A percentile compares a stretch with the other conserved stretches of the same genome.
Conservation (phyloP, 2,888 invertebrate species). For the Dusona sp. region DNA sequence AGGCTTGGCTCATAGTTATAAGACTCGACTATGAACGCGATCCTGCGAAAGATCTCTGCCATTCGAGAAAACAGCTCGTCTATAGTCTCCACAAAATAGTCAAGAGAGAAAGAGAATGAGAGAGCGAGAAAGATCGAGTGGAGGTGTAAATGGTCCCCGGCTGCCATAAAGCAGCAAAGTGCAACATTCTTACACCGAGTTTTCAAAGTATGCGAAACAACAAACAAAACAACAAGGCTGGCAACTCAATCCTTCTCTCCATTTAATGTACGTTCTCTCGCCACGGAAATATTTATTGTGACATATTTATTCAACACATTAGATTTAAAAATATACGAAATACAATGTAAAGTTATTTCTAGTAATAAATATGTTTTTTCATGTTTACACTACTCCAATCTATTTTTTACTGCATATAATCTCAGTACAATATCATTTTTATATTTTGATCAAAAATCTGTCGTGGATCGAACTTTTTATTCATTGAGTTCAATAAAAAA, state of each 20-base stretch:
- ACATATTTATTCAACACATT: not conserved
- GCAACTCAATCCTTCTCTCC: conserved; percentile 45
- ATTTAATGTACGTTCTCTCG: conserved; percentile 34
- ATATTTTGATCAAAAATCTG: not conserved
- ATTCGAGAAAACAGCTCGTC: conserved; percentile 52
- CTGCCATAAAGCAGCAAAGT: conserved; percentile 78
- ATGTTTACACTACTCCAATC: not conserved
- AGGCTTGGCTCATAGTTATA: conserved; percentile 18
- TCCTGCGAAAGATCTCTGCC: conserved; percentile 70
- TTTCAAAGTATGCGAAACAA: conserved; percentile 66
- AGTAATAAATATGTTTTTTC: not conserved
- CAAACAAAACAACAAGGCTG: conserved; percentile 19
- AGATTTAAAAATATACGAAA: not conserved
- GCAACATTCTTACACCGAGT: conserved; percentile 70
- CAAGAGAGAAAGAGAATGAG: conserved; percentile 18
- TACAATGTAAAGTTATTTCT: not conserved
- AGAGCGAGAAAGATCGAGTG: conserved; percentile 49
- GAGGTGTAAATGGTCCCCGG: conserved; percentile 78
- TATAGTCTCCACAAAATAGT: conserved; percentile 14
- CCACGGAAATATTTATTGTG: not conserved
- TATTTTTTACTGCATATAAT: not conserved
- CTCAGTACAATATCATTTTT: not conserved
- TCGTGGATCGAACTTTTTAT: not conserved
- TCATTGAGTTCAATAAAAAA: too few relatives aligned
- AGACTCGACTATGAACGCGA: conserved; percentile 62